Evolutionary conservation across 2,797 vertebrate genomes (phyloP).

Genomic region (Chiroxiphia lanceolata): DNA sequence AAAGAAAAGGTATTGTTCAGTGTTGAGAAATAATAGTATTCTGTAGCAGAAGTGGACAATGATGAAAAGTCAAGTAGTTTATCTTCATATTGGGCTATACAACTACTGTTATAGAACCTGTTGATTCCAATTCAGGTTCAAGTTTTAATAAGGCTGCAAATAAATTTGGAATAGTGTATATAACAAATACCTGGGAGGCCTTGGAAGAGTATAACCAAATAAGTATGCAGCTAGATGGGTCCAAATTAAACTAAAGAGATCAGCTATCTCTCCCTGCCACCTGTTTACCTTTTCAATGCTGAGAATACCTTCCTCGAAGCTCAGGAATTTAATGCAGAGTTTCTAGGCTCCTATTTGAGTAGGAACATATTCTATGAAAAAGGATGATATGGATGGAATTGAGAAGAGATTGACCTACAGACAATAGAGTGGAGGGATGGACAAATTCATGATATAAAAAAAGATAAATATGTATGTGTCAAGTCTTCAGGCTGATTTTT

Average conservation of each 20-base stretch:
- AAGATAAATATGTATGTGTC: neutral
- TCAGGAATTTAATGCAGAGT: neutral
- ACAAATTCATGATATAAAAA: neutral
- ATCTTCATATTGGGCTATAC: neutral
- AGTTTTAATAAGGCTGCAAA: neutral
- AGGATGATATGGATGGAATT: fast-evolving
- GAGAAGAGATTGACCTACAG: neutral
- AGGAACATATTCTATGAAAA: neutral
- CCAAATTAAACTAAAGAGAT: neutral
- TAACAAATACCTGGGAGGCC: neutral
- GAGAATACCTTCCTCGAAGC: neutral
- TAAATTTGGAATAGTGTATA: neutral
- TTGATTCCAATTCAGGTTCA: neutral
- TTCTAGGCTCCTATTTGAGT: neutral
- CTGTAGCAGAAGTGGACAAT: neutral
- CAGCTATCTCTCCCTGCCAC: neutral
- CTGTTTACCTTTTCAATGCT: neutral
- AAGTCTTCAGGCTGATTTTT: neutral
- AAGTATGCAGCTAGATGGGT: neutral
- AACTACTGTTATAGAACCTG: neutral
- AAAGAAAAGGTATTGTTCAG: neutral
- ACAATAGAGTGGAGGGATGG: neutral
- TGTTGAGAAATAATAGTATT: neutral
- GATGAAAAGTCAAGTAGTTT: neutral
- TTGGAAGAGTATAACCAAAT: neutral